Evolutionary conservation across 2,113 vertebrate species (phyloP).

Genomic region (Zosterops borbonicus): DNA sequence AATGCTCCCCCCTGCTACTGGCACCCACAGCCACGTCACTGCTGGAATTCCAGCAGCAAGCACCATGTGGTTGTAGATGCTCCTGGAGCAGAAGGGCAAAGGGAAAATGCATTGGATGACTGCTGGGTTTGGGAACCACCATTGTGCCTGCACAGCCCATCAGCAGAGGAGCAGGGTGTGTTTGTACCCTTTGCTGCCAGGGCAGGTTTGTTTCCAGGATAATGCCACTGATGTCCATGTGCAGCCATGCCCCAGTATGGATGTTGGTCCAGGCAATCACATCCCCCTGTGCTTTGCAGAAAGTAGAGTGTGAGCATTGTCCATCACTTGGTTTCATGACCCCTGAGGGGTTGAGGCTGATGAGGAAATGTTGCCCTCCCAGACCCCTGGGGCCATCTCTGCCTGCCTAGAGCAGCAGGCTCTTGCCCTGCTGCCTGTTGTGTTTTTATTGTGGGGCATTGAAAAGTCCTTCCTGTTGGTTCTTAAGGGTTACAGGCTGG

Average conservation of each 20-base stretch:
- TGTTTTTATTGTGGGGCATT: fast-evolving
- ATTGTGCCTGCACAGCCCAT: fast-evolving
- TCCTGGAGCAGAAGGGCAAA: fast-evolving
- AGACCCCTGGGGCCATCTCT: neutral
- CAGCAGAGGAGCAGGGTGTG: neutral
- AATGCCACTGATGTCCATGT: fast-evolving
- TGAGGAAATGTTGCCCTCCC: neutral
- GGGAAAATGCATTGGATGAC: fast-evolving
- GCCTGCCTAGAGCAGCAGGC: neutral
- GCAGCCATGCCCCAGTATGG: fast-evolving
- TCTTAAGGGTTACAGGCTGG: neutral
- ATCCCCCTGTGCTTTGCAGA: neutral
- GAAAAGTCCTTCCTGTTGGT: neutral
- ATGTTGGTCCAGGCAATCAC: neutral
- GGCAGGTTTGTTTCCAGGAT: neutral
- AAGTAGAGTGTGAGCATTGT: fast-evolving
- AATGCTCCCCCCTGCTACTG: neutral
- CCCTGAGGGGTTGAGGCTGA: neutral
- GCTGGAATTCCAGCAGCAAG: fast-evolving
- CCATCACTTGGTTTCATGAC: neutral
- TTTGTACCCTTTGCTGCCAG: neutral
- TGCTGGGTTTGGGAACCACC: neutral
- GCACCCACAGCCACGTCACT: fast-evolving
- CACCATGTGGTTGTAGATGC: fast-evolving
- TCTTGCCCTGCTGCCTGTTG: neutral